Evolutionary conservation across 2,888 invertebrate genomes (phyloP).

Genomic region (Amaurobius ferox): DNA sequence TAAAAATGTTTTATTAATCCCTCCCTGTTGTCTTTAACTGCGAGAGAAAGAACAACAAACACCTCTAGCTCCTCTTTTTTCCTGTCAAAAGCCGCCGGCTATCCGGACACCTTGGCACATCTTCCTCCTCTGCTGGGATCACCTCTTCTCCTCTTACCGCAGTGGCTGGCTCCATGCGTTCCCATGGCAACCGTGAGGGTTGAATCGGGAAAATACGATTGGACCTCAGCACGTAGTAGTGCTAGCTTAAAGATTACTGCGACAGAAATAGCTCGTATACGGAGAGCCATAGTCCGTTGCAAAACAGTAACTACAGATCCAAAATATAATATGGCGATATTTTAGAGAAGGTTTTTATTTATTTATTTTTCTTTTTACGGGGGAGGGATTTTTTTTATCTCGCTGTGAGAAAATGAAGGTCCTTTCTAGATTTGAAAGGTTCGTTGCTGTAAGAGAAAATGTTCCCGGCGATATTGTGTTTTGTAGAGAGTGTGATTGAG

Average conservation of each 20-base stretch:
- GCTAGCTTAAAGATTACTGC: constrained; percentile 67
- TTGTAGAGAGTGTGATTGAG: too few species aligned
- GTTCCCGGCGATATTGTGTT: too few species aligned
- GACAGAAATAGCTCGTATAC: constrained; percentile 66
- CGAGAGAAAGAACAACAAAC: constrained; percentile 19
- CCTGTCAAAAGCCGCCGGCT: constrained; percentile 2
- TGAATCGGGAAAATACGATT: constrained; percentile 63
- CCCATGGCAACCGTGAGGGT: constrained; percentile 47
- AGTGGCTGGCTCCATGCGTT: constrained; percentile 39
- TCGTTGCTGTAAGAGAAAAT: background rate
- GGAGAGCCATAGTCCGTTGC: constrained; percentile 40
- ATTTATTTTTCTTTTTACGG: background rate
- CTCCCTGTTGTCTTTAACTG: too few species aligned
- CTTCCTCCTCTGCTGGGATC: background rate
- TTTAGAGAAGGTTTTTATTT: constrained; percentile 21
- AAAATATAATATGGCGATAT: constrained; percentile 36
- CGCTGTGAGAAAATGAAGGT: constrained; percentile 9
- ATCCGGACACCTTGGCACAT: constrained; percentile 20
- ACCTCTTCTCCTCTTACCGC: background rate
- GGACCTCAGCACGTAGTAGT: constrained; percentile 58
- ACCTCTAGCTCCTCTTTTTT: background rate
- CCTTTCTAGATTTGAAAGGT: constrained; percentile 11
- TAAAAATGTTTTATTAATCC: too few species aligned
- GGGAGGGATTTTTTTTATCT: background rate
- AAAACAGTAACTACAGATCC: constrained; percentile 46